phyloP scores from a whole-genome alignment of 1,140 invertebrate species.

The Apocrypta bakeri region DNA sequence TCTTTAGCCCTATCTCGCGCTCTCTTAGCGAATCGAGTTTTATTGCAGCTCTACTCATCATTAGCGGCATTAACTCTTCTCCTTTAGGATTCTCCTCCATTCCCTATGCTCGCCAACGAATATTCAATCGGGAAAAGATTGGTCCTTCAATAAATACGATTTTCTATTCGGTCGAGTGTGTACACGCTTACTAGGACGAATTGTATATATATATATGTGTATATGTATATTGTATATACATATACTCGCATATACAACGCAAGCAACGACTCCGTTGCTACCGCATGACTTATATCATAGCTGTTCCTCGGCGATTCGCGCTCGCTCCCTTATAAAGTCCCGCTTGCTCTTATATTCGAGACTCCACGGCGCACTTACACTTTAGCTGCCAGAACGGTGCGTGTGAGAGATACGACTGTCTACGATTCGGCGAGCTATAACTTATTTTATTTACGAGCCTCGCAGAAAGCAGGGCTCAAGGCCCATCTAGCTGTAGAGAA shows the following conservation, averaged over 20 bases:
- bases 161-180: neutral
- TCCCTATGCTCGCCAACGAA: neutral
- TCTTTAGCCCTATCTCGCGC: neutral
- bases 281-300: constrained; percentile 13
- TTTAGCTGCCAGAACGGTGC: constrained; percentile 15
- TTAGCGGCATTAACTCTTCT: neutral
- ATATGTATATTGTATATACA: too few relatives aligned
- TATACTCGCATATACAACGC: too few relatives aligned
- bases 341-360: constrained; percentile 19
- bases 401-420: constrained; percentile 21
- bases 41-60: neutral
- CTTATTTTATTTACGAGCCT: constrained; percentile 55
- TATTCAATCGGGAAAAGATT: neutral
- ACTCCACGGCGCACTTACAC: constrained; percentile 37
- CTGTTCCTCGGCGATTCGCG: constrained; percentile 1
- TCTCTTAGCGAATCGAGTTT: neutral
- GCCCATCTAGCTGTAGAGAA: constrained; percentile 15
- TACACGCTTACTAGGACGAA: constrained; percentile 15
- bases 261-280: neutral
- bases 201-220: neutral
- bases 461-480: neutral
- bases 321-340: neutral
- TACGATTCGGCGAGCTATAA: constrained; percentile 48
- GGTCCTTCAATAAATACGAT: neutral
- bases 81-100: neutral